Evolutionary conservation across 2,797 vertebrate species (phyloP), one percentile per base, ranked within the genome.

Genomic region (Pipistrellus kuhlii): DNA sequence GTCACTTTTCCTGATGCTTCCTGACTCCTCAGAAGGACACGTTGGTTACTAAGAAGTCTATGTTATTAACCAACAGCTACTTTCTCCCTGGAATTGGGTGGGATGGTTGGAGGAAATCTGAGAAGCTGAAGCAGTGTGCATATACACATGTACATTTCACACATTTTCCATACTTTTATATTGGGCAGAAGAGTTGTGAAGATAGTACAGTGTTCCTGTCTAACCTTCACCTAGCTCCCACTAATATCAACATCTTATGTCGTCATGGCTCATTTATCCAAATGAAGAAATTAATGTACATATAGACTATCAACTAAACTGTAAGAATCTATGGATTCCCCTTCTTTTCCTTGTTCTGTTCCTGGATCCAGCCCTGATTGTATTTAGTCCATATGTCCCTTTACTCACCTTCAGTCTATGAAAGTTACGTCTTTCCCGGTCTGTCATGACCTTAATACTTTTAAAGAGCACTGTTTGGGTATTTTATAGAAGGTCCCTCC

Each of bases 381-480:
- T 30, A 48, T 59, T 83, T 57, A 90, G 21, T 75, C 46, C n/a
- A 59, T 13, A 41, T 6, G 14, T 85, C 27, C 85, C 48, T 64
- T 32, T 55, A 35, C 18, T 71, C 62, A 83, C 82, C 55, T 59
- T 27, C 8, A 17, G 15, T 66, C 78, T 68, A 21, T 57, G 25
- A 83, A 32, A 27, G 23, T 20, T 85, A 91, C 20, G 8, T 64
- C 72, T 41, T 85, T 62, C 44, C 48, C 81, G 32, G 7, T 46
- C 51, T 88, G 69, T 85, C 46, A n/a, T 57, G 62, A 69, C 68
- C 71, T 88, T 80, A 46, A 72, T 38, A 6, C 3, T 84, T 95
- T 35, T 44, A 46, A 68, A 87, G n/a, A 81, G 6, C 20, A 23
- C 46, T 51, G 20, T 8, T 57, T 17, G 53, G 18, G 8, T 41